Conservation (phyloP, 2,113 vertebrate species). For the Mirounga angustirostris region DNA sequence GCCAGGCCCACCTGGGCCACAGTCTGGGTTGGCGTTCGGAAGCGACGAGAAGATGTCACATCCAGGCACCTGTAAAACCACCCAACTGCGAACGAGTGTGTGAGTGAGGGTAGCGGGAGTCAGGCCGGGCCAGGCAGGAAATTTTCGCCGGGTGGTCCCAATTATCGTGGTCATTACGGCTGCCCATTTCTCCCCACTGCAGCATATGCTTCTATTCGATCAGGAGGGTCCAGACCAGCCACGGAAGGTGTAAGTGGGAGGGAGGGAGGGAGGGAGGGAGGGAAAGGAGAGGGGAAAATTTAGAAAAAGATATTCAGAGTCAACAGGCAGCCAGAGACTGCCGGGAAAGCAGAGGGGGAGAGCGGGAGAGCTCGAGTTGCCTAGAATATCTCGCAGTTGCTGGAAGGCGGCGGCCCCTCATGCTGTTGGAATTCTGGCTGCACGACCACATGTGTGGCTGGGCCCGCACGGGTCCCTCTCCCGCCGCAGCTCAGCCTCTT, state of each 20-base stretch:
- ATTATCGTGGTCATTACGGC: neutral
- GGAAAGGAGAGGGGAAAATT: neutral
- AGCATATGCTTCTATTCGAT: neutral
- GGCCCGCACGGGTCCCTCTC: neutral
- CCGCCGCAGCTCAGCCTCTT: neutral
- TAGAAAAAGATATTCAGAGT: neutral
- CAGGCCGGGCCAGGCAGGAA: neutral
- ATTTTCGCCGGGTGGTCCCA: neutral
- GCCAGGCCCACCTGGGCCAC: neutral
- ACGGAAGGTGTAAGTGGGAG: neutral
- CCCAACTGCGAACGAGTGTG: neutral
- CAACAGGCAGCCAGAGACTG: neutral
- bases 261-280: neutral
- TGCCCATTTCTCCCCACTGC: neutral
- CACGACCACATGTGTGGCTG: accelerated
- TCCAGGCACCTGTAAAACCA: neutral
- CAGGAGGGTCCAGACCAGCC: neutral
- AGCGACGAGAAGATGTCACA: neutral
- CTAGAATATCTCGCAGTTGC: neutral
- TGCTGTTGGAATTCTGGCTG: too few relatives aligned
- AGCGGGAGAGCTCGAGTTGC: neutral
- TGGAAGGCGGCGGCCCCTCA: accelerated
- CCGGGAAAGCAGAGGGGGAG: neutral
- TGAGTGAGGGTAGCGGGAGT: neutral
- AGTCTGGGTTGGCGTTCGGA: neutral